Evolutionary conservation across 2,888 invertebrate genomes (phyloP), one percentile per base, ranked within the genome.

Genomic region (Phymatocera aterrima): DNA sequence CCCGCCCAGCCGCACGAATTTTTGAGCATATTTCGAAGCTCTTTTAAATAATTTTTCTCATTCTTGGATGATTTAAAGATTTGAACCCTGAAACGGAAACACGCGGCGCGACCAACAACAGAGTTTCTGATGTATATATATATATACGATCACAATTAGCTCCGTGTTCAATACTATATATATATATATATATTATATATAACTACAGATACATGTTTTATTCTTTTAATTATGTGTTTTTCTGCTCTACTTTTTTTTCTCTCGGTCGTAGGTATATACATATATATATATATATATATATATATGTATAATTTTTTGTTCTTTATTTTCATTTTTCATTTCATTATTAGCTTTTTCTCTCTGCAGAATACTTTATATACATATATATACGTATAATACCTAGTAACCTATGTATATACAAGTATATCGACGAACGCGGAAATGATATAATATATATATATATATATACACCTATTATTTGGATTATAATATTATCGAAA

Each of bases 91-190:
- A n/a, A n/a, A 43, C 64, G 40, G 57, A 48, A 79, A 77, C 60
- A 28, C 70, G 21, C 28, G 21, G 43, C 60, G 64, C 18, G 40
- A 68, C 65, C 24, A 61, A 3, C 74, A 21, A 74, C 54, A 37
- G 74, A 51, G 54, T 74, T 74, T 74, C 74, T 51, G n/a, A n/a
- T n/a, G n/a, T n/a, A n/a, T n/a, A n/a, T n/a, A n/a, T n/a, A n/a
- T n/a, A n/a, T n/a, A 74, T 74, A 74, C 74, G 54, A 74, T 37
- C 74, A 57, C 74, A 57, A 48, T 61, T 61, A 61, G 61, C 61
- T 61, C 61, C 34, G 57, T 57, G 57, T 57, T 72, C 48, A 18
- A 15, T 72, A 46, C 31, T 48, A 48, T 72, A 72, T 28, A 43
- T 48, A 72, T 48, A 72, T 34, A 72, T 72, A 24, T 46, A 46